Evolutionary conservation across 2,113 vertebrate genomes (phyloP).

Genomic region (Sterrhoptilus dennistouni): DNA sequence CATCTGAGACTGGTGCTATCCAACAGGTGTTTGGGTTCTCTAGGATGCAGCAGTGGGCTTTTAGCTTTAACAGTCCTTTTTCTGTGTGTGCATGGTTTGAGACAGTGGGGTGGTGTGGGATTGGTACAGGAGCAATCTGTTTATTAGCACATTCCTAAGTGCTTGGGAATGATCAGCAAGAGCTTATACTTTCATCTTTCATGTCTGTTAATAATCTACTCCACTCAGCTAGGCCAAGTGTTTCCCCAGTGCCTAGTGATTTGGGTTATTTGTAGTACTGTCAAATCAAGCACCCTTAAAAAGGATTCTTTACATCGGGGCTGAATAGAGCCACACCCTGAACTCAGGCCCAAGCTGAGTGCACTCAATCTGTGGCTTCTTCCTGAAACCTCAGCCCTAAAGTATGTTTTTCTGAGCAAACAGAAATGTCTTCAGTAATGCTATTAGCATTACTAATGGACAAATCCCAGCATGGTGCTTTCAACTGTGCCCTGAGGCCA

Average conservation of each 20-base stretch:
- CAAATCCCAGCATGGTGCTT: neutral
- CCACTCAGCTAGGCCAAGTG: neutral
- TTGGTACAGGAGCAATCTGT: neutral
- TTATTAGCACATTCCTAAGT: fast-evolving
- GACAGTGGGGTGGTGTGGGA: neutral
- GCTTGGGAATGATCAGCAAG: neutral
- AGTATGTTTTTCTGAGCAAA: neutral
- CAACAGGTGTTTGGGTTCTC: fast-evolving
- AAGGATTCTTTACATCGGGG: neutral
- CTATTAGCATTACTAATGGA: neutral
- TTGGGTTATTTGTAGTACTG: neutral
- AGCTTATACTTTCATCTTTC: neutral
- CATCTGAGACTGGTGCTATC: neutral
- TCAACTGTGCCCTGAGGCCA: neutral
- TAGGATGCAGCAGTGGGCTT: neutral
- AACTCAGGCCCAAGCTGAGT: neutral
- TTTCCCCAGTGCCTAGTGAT: neutral
- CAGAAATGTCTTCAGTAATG: neutral
- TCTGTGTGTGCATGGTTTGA: fast-evolving
- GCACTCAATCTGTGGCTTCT: neutral
- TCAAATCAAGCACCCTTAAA: neutral
- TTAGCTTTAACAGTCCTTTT: neutral
- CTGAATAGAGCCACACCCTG: neutral
- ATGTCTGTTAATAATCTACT: neutral
- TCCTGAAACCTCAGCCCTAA: neutral